Base-by-base conservation (phyloP, 2,888 invertebrate species). In the Hypomecis atomaria region DNA sequence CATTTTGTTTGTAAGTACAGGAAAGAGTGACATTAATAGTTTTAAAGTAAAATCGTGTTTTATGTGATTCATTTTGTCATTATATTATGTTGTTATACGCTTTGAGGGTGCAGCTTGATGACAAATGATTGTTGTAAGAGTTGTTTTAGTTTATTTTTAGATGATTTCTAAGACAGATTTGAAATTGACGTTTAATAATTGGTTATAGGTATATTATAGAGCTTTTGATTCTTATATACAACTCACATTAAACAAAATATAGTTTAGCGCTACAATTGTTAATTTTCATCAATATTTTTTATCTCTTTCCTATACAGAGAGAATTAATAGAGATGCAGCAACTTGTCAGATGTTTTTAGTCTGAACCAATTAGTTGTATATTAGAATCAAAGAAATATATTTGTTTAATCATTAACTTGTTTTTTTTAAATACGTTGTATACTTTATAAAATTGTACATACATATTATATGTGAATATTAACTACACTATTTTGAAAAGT, bases 101-200 rank as follows among this genome's bases (percentile, higher is more conserved):
- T 62, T 76, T 55, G 47, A 54, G 45, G 57, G 48, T 74, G 76
- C 71, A 78, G 76, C 75, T 70, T 69, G n/a, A 40, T 6, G 3
- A 23, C 8, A 36, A n/a, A n/a, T 34, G 47, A 38, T 47, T 40
- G 59, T 58, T 61, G 47, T 62, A 44, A 54, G 38, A 42, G 40
- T 53, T 40, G 33, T 53, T 53, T 53, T 23, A 0, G 7, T 40
- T 40, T 38, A 10, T 11, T 50, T 50, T 37, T 37, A n/a, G n/a
- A n/a, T 11, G 10, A 42, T 33, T 40, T 7, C 8, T 52, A 37
- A 9, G 4, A 11, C 6, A 36, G 11, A 37, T 37, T 6, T 37
- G 7, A 13, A 37, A 53, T 23, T 53, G 52, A 40, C 23, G 23
- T 23, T 23, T 23, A 23, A 23, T 23, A 23, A 23, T 23, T 23